These are phyloP conservation scores for Thera obeliscata DNA, from an alignment of 2,888 invertebrate species.

Conservation along the genomic window DNA sequence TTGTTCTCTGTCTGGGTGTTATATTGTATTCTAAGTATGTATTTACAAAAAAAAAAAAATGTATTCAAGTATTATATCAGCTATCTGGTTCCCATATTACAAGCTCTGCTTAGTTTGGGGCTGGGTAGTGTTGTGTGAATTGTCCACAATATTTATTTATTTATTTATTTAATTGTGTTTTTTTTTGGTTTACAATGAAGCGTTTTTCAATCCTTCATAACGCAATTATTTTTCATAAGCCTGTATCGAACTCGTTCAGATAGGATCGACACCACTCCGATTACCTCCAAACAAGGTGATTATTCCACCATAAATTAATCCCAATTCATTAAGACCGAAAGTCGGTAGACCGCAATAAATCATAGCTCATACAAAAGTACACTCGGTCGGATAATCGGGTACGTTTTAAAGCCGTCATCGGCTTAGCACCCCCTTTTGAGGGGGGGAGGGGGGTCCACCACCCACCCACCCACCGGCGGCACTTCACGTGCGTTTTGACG, in stretches of 20 bases:
- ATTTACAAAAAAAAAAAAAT: too few relatives aligned
- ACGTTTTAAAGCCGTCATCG: constrained; percentile 80
- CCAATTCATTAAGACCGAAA: constrained; percentile 36
- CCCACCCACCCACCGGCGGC: constrained; percentile 52
- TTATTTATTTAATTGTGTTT: too few relatives aligned
- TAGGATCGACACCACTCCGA: constrained; percentile 1
- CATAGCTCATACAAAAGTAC: constrained; percentile 65
- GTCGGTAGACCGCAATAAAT: constrained; percentile 64
- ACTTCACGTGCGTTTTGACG: constrained; percentile 84
- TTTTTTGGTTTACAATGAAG: background rate
- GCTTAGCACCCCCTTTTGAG: constrained; percentile 62
- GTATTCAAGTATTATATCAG: too few relatives aligned
- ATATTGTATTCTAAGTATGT: too few relatives aligned
- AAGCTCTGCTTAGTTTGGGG: too few relatives aligned
- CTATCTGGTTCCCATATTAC: too few relatives aligned
- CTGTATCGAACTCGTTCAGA: background rate
- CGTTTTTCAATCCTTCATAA: background rate
- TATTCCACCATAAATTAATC: constrained; percentile 29
- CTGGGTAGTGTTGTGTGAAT: too few relatives aligned
- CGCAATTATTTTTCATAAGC: background rate
- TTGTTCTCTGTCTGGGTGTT: too few relatives aligned
- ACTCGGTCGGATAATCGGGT: constrained; percentile 78
- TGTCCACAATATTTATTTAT: too few relatives aligned
- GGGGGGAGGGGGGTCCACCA: constrained; percentile 16
- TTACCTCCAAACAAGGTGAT: constrained; percentile 19